Evolutionary conservation across 2,113 vertebrate species (phyloP).

Genomic region (Mesocricetus auratus): DNA sequence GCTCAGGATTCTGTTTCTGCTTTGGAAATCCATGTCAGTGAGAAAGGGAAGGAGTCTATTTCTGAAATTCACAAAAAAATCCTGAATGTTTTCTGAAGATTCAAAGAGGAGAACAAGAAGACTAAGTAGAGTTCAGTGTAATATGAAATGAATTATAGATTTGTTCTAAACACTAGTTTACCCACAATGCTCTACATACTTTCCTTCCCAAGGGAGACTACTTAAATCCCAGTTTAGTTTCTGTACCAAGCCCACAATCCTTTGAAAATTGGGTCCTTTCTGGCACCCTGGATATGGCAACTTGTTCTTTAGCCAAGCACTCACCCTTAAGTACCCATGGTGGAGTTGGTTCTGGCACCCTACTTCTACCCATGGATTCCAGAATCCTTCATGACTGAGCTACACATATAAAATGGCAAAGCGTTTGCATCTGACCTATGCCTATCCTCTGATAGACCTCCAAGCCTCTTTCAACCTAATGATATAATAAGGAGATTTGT

Average conservation of each 20-base stretch:
- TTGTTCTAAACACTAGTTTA: background rate
- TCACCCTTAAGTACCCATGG: background rate
- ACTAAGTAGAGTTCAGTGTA: background rate
- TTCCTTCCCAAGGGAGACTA: background rate
- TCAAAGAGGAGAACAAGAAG: background rate
- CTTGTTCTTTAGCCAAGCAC: background rate
- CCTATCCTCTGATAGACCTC: background rate
- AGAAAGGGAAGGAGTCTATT: background rate
- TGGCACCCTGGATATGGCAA: background rate
- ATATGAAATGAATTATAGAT: background rate
- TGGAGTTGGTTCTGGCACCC: background rate
- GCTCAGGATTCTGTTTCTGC: constrained; percentile 6
- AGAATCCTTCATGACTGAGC: background rate
- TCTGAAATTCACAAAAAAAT: constrained; percentile 48
- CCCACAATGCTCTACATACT: background rate
- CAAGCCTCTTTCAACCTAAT: background rate
- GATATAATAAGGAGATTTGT: background rate
- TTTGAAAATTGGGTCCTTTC: background rate
- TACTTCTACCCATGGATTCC: too few species aligned
- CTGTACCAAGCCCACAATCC: background rate
- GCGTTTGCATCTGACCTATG: background rate
- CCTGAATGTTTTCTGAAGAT: background rate
- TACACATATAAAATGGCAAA: background rate
- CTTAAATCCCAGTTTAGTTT: background rate
- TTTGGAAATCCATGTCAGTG: background rate